Percentiles rank a stretch among this genome's conserved stretches.
These are phyloP conservation scores for Siniperca knerii DNA, from an alignment of 2,113 vertebrate species.

Conservation along the genomic window DNA sequence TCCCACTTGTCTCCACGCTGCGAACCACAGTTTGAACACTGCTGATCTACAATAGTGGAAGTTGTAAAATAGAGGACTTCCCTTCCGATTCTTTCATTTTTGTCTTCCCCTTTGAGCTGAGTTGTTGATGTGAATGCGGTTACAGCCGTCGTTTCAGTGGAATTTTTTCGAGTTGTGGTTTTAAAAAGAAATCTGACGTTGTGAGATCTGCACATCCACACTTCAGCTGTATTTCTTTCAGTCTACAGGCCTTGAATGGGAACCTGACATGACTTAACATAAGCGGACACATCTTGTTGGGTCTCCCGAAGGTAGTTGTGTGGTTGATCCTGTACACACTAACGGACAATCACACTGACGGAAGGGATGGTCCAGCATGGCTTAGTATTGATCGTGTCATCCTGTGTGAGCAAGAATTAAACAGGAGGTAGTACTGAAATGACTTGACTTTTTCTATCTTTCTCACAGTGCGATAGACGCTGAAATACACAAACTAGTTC, in stretches of 20 bases:
- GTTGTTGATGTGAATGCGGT: not conserved
- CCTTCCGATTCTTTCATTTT: not conserved
- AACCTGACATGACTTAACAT: too few relatives aligned
- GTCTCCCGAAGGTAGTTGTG: too few relatives aligned
- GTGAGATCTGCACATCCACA: not conserved
- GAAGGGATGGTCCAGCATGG: too few relatives aligned
- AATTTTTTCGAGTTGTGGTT: not conserved
- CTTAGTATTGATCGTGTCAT: not conserved
- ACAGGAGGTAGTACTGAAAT: conserved; percentile 12
- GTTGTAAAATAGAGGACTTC: conserved; percentile 20
- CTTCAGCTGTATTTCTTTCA: not conserved
- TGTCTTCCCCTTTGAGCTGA: not conserved
- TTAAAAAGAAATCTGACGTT: not conserved
- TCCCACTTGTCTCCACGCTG: not conserved
- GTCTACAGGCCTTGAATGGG: rapidly evolving
- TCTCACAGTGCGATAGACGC: not conserved
- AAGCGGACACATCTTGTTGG: not conserved
- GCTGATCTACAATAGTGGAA: not conserved
- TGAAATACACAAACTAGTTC: not conserved
- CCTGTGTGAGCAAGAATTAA: not conserved
- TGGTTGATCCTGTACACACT: not conserved
- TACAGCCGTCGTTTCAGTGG: not conserved
- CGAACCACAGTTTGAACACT: not conserved
- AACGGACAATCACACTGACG: not conserved
- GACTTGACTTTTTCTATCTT: not conserved